Conservation (phyloP, 2,113 vertebrate genomes). For the Panurus biarmicus region DNA sequence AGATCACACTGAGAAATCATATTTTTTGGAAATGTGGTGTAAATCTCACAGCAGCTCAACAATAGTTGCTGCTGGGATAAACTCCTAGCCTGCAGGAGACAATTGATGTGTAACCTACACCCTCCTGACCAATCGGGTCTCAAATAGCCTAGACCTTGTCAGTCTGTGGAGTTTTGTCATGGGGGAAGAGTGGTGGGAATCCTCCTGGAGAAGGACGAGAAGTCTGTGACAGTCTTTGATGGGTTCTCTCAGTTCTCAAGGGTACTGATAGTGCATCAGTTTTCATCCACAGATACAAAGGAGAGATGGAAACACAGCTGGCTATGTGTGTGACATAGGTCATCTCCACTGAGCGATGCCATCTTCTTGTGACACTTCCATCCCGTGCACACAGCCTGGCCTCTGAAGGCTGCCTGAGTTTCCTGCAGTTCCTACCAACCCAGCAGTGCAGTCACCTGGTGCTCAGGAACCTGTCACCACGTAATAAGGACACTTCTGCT, state of each 20-base stretch:
- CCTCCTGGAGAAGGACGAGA: background rate
- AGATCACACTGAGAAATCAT: background rate
- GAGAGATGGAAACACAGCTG: background rate
- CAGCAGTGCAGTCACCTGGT: background rate
- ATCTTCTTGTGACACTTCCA: background rate
- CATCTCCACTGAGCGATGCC: rapidly evolving
- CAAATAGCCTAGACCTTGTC: background rate
- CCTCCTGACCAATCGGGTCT: background rate
- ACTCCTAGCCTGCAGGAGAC: background rate
- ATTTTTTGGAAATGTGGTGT: background rate
- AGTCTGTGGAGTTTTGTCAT: background rate
- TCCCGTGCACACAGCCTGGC: background rate
- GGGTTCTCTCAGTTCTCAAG: background rate
- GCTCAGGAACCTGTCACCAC: background rate
- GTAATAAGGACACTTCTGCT: background rate
- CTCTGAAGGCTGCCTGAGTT: background rate
- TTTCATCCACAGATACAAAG: background rate
- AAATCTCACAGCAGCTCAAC: background rate
- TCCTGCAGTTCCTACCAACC: background rate
- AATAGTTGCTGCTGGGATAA: background rate
- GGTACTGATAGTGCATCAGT: background rate
- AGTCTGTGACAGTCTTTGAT: background rate
- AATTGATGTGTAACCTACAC: background rate
- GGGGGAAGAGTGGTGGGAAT: background rate
- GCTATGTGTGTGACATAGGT: rapidly evolving